Evolutionary conservation across 2,888 invertebrate species (phyloP), one percentile per base, ranked within the genome.

Genomic region (Sphecodes monilicornis): DNA sequence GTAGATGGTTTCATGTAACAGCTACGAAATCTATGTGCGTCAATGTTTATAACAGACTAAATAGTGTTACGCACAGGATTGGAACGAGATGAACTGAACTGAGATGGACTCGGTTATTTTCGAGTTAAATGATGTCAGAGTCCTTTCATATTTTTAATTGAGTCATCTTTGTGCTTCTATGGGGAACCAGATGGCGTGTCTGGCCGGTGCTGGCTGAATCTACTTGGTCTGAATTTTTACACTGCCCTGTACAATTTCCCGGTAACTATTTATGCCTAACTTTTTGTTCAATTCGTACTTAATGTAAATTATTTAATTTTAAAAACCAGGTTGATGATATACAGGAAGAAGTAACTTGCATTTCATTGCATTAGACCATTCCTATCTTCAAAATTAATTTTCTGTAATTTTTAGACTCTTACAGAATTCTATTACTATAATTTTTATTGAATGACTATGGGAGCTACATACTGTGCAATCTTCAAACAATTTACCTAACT

Each of bases 1-100:
- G 80, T 76, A 71, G 32, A 32, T 1, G 3, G 22, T 22, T n/a
- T 18, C 2, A 22, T 16, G 46, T 60, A 57, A 50, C 26, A 0
- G 4, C 26, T 39, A 46, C 26, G 13, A 26, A 57, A 69, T 18
- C 57, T 29, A 26, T 2, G 18, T 60, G 39, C 79, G 68, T 78
- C 72, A 69, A 43, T 46, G 39, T 46, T 66, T 50, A 66, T 41
- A 64, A 26, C 57, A 6, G 57, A 60, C 16, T n/a, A n/a, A 60
- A 60, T 2, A 13, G 26, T 60, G 6, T 60, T 64, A 32, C 64
- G 32, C 57, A 32, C 18, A 8, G 18, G 3, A 16, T 0, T 3
- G 29, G 0, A 64, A 64, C 29, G 11, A 29, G 29, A 64, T 8
- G 18, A 18, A 18, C 29, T n/a, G n/a, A n/a, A n/a, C n/a, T n/a